Evolutionary conservation across 1,140 invertebrate genomes (phyloP).

Genomic region (Maconellicoccus hirsutus): DNA sequence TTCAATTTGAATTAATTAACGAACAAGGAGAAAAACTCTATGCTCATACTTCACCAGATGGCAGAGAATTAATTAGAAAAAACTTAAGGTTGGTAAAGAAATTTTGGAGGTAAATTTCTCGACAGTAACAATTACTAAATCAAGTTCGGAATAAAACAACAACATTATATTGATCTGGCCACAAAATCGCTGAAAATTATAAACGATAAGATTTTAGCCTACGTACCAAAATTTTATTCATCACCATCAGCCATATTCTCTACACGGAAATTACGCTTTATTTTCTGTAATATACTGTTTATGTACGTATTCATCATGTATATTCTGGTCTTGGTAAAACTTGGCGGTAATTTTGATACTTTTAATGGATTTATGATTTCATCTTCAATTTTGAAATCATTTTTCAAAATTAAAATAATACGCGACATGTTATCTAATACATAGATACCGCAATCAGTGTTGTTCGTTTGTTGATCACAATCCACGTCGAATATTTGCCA

Average conservation of each 20-base stretch:
- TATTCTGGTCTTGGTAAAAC: slow-evolving; percentile 8
- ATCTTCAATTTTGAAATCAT: neutral
- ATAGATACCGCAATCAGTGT: slow-evolving; percentile 10
- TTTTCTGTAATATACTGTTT: neutral
- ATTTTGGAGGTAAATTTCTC: neutral
- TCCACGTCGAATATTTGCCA: slow-evolving; percentile 12
- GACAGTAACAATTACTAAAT: too few species aligned
- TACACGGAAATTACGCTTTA: neutral
- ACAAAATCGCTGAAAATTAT: neutral
- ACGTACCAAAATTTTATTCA: neutral
- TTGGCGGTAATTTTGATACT: slow-evolving; percentile 1
- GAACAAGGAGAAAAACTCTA: slow-evolving; percentile 87
- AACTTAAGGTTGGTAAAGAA: slow-evolving; percentile 59
- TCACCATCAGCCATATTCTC: neutral
- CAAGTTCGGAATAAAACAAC: too few species aligned
- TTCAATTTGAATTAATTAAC: slow-evolving; percentile 71
- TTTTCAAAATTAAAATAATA: slow-evolving; percentile 2
- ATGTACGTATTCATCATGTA: slow-evolving; percentile 16
- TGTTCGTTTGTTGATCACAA: slow-evolving; percentile 11
- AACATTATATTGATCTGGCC: neutral
- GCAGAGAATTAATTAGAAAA: slow-evolving; percentile 79
- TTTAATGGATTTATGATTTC: neutral
- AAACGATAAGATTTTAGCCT: too few species aligned
- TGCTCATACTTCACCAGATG: slow-evolving; percentile 82
- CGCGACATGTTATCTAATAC: slow-evolving; percentile 9